Evolutionary conservation across 2,797 vertebrate species (phyloP).

Genomic region (Acipenser transmontanus): DNA sequence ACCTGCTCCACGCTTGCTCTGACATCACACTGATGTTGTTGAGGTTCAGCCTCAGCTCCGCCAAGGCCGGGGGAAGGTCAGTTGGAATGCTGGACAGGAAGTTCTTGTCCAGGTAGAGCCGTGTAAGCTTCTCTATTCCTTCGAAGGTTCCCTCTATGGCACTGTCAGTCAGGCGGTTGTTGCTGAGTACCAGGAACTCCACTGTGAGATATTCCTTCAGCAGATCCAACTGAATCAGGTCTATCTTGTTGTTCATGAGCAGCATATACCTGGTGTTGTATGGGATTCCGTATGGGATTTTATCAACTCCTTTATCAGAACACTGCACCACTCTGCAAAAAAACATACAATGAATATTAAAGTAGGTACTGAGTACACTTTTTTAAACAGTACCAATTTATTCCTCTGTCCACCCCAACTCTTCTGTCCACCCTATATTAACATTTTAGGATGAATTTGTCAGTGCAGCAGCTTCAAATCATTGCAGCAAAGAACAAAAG

Average conservation of each 20-base stretch:
- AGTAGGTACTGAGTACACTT: neutral
- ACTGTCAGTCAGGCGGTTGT: conserved; percentile 46
- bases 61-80: conserved; percentile 41
- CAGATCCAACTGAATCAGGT: conserved; percentile 46
- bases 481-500: neutral
- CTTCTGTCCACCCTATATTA: neutral
- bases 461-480: neutral
- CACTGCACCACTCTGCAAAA: conserved; percentile 58
- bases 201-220: conserved; percentile 44
- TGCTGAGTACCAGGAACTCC: conserved; percentile 55
- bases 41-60: conserved; percentile 49
- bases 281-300: conserved; percentile 50
- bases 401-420: neutral
- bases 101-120: conserved; percentile 44
- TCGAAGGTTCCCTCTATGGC: conserved; percentile 43
- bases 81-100: conserved; percentile 36
- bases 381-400: neutral
- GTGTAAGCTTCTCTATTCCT: conserved; percentile 36
- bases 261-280: conserved; percentile 53
- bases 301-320: conserved; percentile 55
- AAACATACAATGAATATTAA: conserved; percentile 12
- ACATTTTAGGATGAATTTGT: neutral
- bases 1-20: conserved; percentile 31
- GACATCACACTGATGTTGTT: conserved; percentile 43
- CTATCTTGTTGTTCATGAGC: conserved; percentile 56